These are phyloP conservation scores for Buceros bicornis DNA, from an alignment of 2,797 vertebrate genomes.

Conservation along the genomic window DNA sequence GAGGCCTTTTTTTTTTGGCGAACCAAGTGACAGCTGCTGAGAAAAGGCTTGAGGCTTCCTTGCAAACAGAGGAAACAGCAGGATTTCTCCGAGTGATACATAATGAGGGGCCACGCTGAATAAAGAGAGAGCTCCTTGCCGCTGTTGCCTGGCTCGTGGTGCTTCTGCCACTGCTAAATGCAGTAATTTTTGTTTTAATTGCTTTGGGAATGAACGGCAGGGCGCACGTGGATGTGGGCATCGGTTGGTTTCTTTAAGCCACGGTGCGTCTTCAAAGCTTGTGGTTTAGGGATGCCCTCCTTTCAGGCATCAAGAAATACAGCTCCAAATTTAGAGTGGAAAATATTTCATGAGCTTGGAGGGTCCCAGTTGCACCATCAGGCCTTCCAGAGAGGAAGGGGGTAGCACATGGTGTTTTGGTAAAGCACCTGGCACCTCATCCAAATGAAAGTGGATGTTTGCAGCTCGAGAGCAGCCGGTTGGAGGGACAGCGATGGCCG, in stretches of 20 bases:
- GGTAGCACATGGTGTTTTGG: rapidly evolving
- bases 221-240: rapidly evolving
- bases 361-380: too few relatives aligned
- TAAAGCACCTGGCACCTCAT: neutral
- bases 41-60: constrained; percentile 65
- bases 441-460: neutral
- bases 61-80: constrained; percentile 64
- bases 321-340: neutral
- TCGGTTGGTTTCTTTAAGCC: neutral
- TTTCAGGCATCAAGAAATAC: neutral
- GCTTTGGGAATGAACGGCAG: neutral
- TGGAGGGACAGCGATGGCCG: rapidly evolving
- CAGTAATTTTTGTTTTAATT: neutral
- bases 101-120: neutral
- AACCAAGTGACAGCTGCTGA: constrained; percentile 75
- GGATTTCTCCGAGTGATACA: constrained; percentile 35
- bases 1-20: constrained; percentile 60
- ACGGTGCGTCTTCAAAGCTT: rapidly evolving
- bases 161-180: neutral
- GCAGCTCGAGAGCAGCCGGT: rapidly evolving
- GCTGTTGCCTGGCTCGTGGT: neutral
- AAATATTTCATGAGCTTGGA: neutral
- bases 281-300: neutral
- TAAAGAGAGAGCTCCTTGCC: neutral
- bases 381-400: neutral